Evolutionary conservation across 2,888 invertebrate genomes (phyloP).

Genomic region (Lathronympha strigana): DNA sequence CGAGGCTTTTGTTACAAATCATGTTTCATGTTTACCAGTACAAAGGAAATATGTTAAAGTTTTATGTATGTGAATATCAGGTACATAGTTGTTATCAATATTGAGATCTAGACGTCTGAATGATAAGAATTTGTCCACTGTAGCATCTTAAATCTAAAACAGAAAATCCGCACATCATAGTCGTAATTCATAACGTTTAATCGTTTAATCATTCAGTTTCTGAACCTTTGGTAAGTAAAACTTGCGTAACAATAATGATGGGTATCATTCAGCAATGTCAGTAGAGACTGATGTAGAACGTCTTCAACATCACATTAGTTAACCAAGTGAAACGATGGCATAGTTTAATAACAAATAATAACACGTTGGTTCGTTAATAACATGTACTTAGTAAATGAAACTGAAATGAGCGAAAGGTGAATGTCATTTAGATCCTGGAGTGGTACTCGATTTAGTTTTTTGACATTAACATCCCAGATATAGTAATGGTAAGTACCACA

Average conservation of each 20-base stretch:
- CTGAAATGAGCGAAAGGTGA: conserved; percentile 20
- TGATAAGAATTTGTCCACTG: no score
- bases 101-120: no score
- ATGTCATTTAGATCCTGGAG: not conserved
- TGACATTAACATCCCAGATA: no score
- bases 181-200: no score
- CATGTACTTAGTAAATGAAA: conserved; percentile 9
- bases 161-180: no score
- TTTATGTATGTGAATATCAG: no score
- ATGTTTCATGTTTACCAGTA: no score
- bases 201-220: not conserved
- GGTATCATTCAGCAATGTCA: conserved; percentile 26
- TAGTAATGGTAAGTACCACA: no score
- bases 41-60: no score
- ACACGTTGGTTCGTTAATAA: conserved; percentile 24
- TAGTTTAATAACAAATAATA: conserved; percentile 27
- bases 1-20: no score
- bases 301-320: conserved; percentile 19
- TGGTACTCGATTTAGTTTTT: not conserved
- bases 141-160: no score
- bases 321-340: conserved; percentile 12
- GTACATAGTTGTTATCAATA: no score
- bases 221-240: conserved; percentile 4
- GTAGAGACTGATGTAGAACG: conserved; percentile 24
- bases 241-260: conserved; percentile 33